Evolutionary conservation across 2,113 vertebrate species (phyloP), one percentile per base, ranked within the genome.

Genomic region (Ailurus styani): DNA sequence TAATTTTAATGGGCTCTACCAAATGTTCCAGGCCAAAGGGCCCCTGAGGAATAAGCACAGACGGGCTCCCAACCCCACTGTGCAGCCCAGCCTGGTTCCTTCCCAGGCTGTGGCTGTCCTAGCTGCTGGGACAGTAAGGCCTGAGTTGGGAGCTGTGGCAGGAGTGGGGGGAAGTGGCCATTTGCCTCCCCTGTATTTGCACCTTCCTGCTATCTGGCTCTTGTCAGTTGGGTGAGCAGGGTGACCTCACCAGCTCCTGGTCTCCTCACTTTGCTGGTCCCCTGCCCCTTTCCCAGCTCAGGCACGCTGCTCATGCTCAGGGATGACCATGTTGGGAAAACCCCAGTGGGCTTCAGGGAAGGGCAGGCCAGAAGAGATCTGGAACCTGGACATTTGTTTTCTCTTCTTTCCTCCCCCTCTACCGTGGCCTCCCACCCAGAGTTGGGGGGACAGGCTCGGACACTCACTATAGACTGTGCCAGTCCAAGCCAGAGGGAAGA

Each of bases 1-100:
- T 93, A 94, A 97, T 98, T 98, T 97, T 98, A 95, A 97, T 97
- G 77, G 89, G 96, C 91, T 79, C 87, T 40, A 93, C 82, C 89
- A 96, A 64, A 89, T 97, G 97, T 97, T 97, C 87, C 70, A 87
- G 97, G 66, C 87, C 98, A 97, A 97, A 91, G 97, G 97, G 91
- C 73, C 94, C 52, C 62, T 0, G 1, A 21, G 96, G 93, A 97
- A 75, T 86, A 70, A 79, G 97, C 96, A 93, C 93, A 97, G 97
- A 97, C 50, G 62, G 97, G 73, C 93, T 86, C 47, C 91, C 75
- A 82, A 29, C 50, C 93, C 93, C 6, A 17, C 62, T 55, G 52
- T 66, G 42, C 72, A 95, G 87, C 85, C 95, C 40, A 64, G 84
- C 87, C 90, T 81, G 57, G 90, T 47, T 62, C 84, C 66, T 66